Percentiles rank a stretch among this genome's conserved stretches.
Evolutionary conservation across 1,140 invertebrate genomes (phyloP).

Genomic region (Orius insidiosus): DNA sequence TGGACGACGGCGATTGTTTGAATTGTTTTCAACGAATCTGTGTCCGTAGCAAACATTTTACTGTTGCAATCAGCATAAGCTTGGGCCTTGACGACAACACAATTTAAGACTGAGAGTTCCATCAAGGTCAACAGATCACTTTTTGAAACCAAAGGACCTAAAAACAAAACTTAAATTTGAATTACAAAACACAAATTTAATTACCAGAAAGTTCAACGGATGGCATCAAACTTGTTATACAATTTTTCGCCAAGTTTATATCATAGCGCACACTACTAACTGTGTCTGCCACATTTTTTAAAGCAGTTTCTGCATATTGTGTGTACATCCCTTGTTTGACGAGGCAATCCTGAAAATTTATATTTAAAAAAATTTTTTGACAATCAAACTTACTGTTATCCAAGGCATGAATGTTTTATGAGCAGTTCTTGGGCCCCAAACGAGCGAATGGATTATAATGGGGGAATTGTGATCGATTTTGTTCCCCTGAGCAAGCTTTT

Average conservation of each 20-base stretch:
- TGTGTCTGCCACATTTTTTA: conserved; percentile 47
- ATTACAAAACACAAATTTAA: conserved; percentile 6
- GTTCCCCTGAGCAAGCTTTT: conserved; percentile 48
- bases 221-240: conserved; percentile 42
- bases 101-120: conserved; percentile 45
- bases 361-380: conserved; percentile 20
- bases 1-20: conserved; percentile 24
- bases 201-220: conserved; percentile 25
- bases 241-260: conserved; percentile 48
- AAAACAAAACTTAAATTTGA: conserved; percentile 12
- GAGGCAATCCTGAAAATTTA: conserved; percentile 49
- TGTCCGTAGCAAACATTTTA: conserved; percentile 22
- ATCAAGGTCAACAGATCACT: conserved; percentile 41
- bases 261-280: conserved; percentile 49
- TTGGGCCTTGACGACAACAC: conserved; percentile 49
- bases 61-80: conserved; percentile 38
- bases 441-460: conserved; percentile 46
- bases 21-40: conserved; percentile 20
- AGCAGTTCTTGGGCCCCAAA: conserved; percentile 53
- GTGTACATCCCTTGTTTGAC: conserved; percentile 79
- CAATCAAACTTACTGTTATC: conserved; percentile 34
- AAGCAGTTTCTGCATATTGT: conserved; percentile 57
- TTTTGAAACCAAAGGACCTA: conserved; percentile 29
- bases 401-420: conserved; percentile 56
- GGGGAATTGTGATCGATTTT: conserved; percentile 28